phyloP scores from a whole-genome alignment of 2,797 vertebrate species.

The Prionace glauca region DNA sequence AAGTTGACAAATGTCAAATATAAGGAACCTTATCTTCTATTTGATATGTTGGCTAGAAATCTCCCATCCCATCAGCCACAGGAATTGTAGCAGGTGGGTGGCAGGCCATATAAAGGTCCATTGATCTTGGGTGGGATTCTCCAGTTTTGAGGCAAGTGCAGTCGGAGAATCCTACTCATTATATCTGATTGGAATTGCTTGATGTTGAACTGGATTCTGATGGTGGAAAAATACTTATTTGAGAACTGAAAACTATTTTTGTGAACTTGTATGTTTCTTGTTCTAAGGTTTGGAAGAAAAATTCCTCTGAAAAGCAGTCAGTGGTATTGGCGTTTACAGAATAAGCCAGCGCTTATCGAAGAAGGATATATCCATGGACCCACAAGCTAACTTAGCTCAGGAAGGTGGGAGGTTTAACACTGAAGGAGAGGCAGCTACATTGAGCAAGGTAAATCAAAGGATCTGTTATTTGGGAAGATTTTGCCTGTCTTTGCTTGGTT shows the following conservation, averaged over 20 bases:
- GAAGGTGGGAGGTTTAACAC: background rate
- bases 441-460: slow-evolving; percentile 25
- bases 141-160: too few relatives aligned
- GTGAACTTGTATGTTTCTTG: background rate
- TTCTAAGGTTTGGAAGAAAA: slow-evolving; percentile 1
- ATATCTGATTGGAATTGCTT: background rate
- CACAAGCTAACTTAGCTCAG: background rate
- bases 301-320: background rate
- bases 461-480: too few relatives aligned
- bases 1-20: slow-evolving; percentile 11
- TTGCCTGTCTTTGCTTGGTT: background rate
- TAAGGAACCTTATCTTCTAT: background rate
- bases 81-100: too few relatives aligned
- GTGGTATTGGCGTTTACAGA: background rate
- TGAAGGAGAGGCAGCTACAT: slow-evolving; percentile 10
- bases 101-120: too few relatives aligned
- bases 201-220: background rate
- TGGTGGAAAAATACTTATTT: background rate
- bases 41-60: background rate
- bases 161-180: too few relatives aligned
- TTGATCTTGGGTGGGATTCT: too few relatives aligned
- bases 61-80: too few relatives aligned
- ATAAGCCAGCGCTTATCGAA: background rate
- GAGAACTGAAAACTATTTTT: background rate
- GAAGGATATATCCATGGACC: slow-evolving; percentile 18